These are phyloP conservation scores for Gallinago stenura DNA, from an alignment of 2,797 vertebrate species.

Conservation along the genomic window DNA sequence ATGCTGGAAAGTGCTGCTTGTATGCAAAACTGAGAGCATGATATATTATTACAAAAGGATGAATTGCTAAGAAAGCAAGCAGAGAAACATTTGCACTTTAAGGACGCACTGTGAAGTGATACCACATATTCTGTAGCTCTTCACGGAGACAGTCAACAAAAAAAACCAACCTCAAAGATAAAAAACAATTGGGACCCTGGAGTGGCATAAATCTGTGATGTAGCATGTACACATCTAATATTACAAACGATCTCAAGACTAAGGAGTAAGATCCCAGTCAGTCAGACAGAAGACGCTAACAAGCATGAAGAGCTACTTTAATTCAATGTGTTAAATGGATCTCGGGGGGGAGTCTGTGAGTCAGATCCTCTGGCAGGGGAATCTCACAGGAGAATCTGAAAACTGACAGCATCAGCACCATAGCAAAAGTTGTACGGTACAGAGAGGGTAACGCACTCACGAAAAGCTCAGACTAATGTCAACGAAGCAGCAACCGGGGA, in stretches of 20 bases:
- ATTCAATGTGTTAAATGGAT: conserved; percentile 31
- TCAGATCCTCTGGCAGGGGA: background rate
- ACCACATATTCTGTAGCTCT: background rate
- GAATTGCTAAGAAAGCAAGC: background rate
- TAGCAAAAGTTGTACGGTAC: background rate
- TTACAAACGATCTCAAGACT: background rate
- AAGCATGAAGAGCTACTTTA: conserved; percentile 27
- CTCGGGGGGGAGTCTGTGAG: background rate
- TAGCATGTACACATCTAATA: background rate
- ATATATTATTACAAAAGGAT: background rate
- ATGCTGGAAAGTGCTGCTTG: background rate
- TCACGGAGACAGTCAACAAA: background rate
- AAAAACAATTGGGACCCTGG: background rate
- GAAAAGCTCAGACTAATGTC: background rate
- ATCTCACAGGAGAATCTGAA: conserved; percentile 9
- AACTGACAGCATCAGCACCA: background rate
- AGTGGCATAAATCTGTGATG: background rate
- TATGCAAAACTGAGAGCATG: background rate
- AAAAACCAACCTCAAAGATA: background rate
- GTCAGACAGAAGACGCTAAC: conserved; percentile 16
- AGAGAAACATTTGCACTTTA: background rate
- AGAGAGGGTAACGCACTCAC: background rate
- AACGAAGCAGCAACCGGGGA: background rate
- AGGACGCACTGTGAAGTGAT: background rate
- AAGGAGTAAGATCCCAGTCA: background rate